phyloP scores from a whole-genome alignment of 2,113 vertebrate genomes.

The Lepidothrix coronata region DNA sequence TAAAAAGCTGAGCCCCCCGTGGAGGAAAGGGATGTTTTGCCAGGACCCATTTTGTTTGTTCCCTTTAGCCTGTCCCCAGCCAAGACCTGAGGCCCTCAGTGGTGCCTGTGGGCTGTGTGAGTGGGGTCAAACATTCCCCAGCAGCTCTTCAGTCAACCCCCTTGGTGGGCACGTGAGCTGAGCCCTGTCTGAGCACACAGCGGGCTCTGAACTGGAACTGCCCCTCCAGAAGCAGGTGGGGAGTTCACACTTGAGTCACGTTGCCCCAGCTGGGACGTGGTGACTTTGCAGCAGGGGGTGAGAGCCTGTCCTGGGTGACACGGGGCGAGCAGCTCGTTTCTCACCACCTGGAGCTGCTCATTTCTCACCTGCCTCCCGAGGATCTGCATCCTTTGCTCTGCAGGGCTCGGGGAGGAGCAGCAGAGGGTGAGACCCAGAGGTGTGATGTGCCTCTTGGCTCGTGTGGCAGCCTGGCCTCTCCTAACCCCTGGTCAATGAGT shows the following conservation, averaged over 20 bases:
- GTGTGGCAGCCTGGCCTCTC: background rate
- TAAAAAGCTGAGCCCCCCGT: background rate
- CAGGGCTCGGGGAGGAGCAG: background rate
- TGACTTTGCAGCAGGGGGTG: background rate
- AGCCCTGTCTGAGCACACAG: background rate
- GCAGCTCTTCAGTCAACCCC: background rate
- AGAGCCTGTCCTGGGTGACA: rapidly evolving
- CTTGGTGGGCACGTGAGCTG: rapidly evolving
- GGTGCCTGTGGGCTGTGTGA: background rate
- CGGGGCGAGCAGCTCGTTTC: rapidly evolving
- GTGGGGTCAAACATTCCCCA: rapidly evolving
- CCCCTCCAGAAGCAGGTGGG: background rate
- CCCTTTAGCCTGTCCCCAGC: background rate
- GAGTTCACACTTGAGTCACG: background rate
- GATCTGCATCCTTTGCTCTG: background rate
- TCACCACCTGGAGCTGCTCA: background rate
- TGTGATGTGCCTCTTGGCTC: background rate
- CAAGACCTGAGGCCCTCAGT: background rate
- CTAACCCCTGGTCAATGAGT: conserved; percentile 25
- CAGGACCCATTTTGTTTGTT: background rate
- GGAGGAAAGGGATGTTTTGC: background rate
- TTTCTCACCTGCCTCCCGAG: rapidly evolving
- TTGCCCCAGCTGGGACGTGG: rapidly evolving
- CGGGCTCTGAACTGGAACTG: background rate
- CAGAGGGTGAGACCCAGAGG: background rate